Conservation (phyloP, 2,797 vertebrate species). For the Alectoris magna region DNA sequence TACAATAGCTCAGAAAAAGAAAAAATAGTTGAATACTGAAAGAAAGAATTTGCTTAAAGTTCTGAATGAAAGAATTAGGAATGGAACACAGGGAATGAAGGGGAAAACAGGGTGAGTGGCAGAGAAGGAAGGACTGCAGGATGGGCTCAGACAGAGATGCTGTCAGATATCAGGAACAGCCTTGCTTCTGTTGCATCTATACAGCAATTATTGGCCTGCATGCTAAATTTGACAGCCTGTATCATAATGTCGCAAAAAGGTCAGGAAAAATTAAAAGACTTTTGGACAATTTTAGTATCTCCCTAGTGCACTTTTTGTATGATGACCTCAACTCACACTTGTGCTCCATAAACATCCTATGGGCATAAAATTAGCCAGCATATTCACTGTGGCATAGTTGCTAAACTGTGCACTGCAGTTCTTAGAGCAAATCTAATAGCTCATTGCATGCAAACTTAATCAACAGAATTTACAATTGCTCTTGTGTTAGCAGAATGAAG, state of each 20-base stretch:
- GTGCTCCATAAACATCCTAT: slow-evolving; percentile 20
- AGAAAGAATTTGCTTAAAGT: not conserved
- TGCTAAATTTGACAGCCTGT: not conserved
- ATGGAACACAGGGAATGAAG: not conserved
- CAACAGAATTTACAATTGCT: slow-evolving; percentile 58
- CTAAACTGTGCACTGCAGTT: not conserved
- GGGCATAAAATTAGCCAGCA: not conserved
- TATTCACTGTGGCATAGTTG: not conserved
- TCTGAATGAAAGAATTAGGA: not conserved
- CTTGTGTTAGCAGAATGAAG: slow-evolving; percentile 66
- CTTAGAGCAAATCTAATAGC: slow-evolving; percentile 16
- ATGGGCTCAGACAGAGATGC: not conserved
- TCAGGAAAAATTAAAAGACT: not conserved
- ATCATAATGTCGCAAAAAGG: not conserved
- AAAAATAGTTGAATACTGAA: not conserved
- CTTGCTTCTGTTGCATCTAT: not conserved
- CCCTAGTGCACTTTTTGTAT: not conserved
- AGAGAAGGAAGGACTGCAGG: not conserved
- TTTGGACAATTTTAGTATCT: slow-evolving; percentile 2
- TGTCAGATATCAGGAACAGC: not conserved
- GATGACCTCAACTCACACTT: not conserved
- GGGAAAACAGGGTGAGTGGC: not conserved
- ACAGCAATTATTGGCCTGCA: not conserved
- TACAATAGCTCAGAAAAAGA: not conserved
- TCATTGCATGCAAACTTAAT: slow-evolving; percentile 33